Base-by-base conservation (phyloP, 1,140 invertebrate genomes). In the Drosophila ficusphila region DNA sequence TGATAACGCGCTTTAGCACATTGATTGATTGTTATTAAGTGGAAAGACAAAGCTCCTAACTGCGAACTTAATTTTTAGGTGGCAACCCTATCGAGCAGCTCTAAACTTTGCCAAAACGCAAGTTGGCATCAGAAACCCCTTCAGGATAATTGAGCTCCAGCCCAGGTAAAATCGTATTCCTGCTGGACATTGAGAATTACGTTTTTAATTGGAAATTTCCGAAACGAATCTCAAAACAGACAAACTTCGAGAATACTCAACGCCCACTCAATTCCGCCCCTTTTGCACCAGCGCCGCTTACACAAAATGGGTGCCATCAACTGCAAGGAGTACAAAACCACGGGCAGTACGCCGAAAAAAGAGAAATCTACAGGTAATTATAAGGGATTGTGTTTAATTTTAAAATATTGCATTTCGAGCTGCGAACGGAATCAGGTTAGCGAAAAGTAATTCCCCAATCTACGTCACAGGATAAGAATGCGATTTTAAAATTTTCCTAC, bases 241-340 rank as follows among this genome's bases (percentile, higher is more conserved):
- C 9, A 39, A 34, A 18, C 9, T 11, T 36, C 23, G 9, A 19
- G 62, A 54, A 67, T 46, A 58, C 18, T 51, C 33, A 52, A 14
- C 14, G 3, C 52, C 18, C 18, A 33, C 3, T 29, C 36, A n/a
- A 29, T n/a, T 29, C 29, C 18, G 12, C 48, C 21, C 4, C 7
- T 14, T 27, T 25, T 18, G 29, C 48, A 48, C 21, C n/a, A 47
- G 2, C 42, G 31, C 39, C 48, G 36, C 21, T 49, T 72, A 27
- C 18, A 60, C 61, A 85, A 48, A 61, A 88, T 88, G 83, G 83
- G 83, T 19, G 89, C 83, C 16, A 54, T 76, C 29, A 82, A 85
- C 27, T 88, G 83, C 58, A 88, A 88, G 79, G 83, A 88, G 60
- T 88, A 88, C 58, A 89, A 83, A 34, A 88, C 83, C 1, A 88